Conservation (phyloP, 1,140 invertebrate genomes). For the Papilio polytes region DNA sequence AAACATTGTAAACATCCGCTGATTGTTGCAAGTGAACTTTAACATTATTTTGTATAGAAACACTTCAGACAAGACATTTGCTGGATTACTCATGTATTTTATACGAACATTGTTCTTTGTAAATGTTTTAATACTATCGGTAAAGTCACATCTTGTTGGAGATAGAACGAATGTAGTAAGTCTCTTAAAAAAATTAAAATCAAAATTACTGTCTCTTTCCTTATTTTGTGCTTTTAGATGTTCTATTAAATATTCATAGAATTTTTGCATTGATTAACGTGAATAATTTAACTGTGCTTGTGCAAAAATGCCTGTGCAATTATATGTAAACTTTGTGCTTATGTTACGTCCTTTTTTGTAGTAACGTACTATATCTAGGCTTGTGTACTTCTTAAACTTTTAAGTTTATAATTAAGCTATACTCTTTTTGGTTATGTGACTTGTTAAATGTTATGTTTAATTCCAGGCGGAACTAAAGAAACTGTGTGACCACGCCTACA, state of each 20-base stretch:
- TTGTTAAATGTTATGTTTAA: background rate
- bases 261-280: too few relatives aligned
- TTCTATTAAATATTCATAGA: too few relatives aligned
- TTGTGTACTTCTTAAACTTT: too few relatives aligned
- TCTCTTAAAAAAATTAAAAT: slow-evolving; percentile 4
- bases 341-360: too few relatives aligned
- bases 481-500: slow-evolving; percentile 72
- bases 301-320: too few relatives aligned
- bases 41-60: background rate
- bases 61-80: background rate
- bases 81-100: slow-evolving; percentile 15
- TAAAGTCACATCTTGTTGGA: slow-evolving; percentile 56
- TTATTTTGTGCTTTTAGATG: background rate
- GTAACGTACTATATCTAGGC: too few relatives aligned
- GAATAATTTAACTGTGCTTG: too few relatives aligned
- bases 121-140: slow-evolving; percentile 28
- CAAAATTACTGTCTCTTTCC: background rate
- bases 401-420: too few relatives aligned
- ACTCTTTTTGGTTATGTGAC: background rate
- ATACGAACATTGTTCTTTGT: slow-evolving; percentile 40
- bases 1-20: background rate
- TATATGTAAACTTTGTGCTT: too few relatives aligned
- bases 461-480: slow-evolving; percentile 70
- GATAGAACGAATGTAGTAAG: slow-evolving; percentile 67
- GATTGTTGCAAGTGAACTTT: background rate